Evolutionary conservation across 2,888 invertebrate genomes (phyloP).

Genomic region (Candidula unifasciata): DNA sequence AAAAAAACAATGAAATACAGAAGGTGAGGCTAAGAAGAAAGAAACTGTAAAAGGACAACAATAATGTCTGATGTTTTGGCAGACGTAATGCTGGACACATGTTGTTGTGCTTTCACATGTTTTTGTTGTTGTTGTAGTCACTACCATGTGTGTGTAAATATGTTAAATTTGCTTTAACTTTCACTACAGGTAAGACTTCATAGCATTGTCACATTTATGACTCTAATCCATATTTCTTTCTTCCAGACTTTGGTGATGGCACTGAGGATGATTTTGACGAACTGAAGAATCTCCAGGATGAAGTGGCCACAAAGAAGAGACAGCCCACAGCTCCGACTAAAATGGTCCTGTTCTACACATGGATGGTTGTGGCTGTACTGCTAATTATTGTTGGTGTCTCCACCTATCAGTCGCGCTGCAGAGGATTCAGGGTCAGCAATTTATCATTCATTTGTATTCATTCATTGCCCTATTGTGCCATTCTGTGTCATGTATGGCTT

Average conservation of each 20-base stretch:
- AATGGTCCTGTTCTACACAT: conserved; percentile 60
- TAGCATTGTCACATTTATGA: no score
- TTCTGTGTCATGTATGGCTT: not conserved
- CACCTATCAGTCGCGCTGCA: conserved; percentile 55
- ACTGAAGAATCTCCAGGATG: conserved; percentile 38
- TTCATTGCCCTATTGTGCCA: no score
- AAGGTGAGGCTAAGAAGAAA: no score
- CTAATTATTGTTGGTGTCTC: conserved; percentile 54
- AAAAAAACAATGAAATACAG: no score
- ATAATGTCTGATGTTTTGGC: no score
- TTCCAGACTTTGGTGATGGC: conserved; percentile 16
- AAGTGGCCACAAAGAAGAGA: conserved; percentile 42
- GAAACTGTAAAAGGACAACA: no score
- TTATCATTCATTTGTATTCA: not conserved
- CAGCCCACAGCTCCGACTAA: conserved; percentile 52
- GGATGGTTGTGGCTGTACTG: conserved; percentile 58
- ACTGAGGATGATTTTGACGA: conserved; percentile 26
- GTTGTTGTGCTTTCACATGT: no score
- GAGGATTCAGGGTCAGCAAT: conserved; percentile 40
- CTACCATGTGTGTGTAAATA: no score
- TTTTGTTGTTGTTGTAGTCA: no score
- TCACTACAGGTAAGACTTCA: no score
- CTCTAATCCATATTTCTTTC: not conserved
- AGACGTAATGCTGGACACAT: no score
- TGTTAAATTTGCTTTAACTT: no score